Evolutionary conservation across 2,113 vertebrate genomes (phyloP).

Genomic region (Cavia porcellus): DNA sequence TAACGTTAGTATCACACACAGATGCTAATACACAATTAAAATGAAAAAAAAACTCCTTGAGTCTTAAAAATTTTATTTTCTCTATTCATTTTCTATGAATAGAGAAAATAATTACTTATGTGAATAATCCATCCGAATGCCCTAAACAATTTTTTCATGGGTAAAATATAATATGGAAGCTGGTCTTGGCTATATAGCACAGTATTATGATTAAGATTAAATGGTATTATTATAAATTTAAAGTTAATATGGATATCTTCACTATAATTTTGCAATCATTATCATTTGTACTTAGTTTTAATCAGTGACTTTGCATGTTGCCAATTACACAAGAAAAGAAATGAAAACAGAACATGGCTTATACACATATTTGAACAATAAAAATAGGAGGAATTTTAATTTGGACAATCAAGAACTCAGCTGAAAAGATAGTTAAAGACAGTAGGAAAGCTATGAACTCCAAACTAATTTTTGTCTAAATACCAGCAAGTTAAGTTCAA

Average conservation of each 20-base stretch:
- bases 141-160: not conserved
- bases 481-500: not conserved
- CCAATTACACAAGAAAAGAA: constrained; percentile 18
- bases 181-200: not conserved
- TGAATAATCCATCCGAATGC: not conserved
- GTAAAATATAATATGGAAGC: not conserved
- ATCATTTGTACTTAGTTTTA: constrained; percentile 7
- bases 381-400: constrained; percentile 14
- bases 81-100: not conserved
- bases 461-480: not conserved
- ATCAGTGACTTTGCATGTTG: not conserved
- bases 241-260: not conserved
- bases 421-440: not conserved
- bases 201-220: constrained; percentile 8
- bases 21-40: not conserved
- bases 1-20: not conserved
- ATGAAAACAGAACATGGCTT: not conserved
- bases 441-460: not conserved
- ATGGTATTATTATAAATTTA: not conserved
- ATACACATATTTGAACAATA: not conserved
- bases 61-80: not conserved
- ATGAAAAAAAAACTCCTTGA: not conserved
- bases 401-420: not conserved
- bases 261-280: not conserved
- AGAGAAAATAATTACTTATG: no score